Evolutionary conservation across 2,888 invertebrate genomes (phyloP).

Genomic region (Oxystoma pomonae): DNA sequence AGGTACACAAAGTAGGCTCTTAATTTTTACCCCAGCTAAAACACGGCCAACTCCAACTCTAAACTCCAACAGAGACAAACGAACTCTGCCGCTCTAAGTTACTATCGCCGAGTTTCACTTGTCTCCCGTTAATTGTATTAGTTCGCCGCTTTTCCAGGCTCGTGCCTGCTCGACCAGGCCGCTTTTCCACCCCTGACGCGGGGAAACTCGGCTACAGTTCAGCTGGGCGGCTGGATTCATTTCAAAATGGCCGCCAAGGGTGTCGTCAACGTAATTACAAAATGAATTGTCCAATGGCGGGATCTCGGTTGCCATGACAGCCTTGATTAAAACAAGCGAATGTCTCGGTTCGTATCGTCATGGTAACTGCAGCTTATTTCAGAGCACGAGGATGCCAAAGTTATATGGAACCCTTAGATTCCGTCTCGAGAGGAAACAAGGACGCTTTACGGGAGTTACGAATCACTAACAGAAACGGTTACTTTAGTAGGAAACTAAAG

Average conservation of each 20-base stretch:
- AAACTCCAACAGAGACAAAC: conserved; percentile 38
- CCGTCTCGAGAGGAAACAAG: no score
- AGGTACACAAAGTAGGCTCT: no score
- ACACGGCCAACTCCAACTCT: conserved; percentile 9
- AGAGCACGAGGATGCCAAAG: no score
- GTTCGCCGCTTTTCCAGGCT: conserved; percentile 46
- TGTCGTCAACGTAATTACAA: conserved; percentile 53
- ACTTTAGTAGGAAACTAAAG: no score
- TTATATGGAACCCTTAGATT: no score
- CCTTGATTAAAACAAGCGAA: conserved; percentile 51
- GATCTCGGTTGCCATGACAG: conserved; percentile 51
- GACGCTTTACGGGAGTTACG: no score
- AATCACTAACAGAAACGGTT: no score
- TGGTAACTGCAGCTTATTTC: conserved; percentile 44
- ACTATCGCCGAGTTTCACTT: conserved; percentile 52
- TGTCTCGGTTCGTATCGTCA: conserved; percentile 47
- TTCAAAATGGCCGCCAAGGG: conserved; percentile 53
- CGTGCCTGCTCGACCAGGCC: conserved; percentile 36
- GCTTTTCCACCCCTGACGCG: conserved; percentile 22
- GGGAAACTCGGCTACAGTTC: conserved; percentile 16
- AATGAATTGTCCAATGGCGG: conserved; percentile 52
- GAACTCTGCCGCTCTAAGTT: conserved; percentile 32
- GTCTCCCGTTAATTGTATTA: conserved; percentile 52
- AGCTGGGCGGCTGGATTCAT: conserved; percentile 43
- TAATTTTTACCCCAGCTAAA: no score